Base-by-base conservation (phyloP, 2,888 invertebrate genomes). In the Dichetophora obliterata region DNA sequence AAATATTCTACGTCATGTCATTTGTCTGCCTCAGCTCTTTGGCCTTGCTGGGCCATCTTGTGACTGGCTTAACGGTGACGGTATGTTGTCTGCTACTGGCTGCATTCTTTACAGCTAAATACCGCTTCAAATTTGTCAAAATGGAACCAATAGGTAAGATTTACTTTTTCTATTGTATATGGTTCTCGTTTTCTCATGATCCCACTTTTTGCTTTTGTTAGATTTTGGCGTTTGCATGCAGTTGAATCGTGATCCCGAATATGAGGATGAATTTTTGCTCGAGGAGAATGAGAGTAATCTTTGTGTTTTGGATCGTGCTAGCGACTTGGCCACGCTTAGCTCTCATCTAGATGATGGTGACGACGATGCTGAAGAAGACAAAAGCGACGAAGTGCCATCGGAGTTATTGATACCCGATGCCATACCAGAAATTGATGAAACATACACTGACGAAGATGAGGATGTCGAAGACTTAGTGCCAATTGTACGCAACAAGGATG, bases 381-480 rank as follows among this genome's bases (percentile, higher is more conserved):
- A 84, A 76, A 88, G 87, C 79, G 89, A 89, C 79, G 89, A 89
- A 77, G 84, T 89, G 77, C 89, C 89, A 24, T 85, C 86, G 0
- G 89, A 89, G 65, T 79, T 89, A 24, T 81, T 89, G 27, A 88
- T 89, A 81, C 87, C 87, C 48, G 89, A 89, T 78, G 81, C 84
- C 2, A 88, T 89, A 84, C 89, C 89, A 5, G 89, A 89, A 83
- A 86, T 89, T 16, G 87, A 89, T 83, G 89, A 89, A 79, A 83
- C 86, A 76, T 88, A 88, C 24, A 86, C 88, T 14, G 86, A 86
- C 65, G 85, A 85, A 11, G 84, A 84, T 43, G 86, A 88, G 66
- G 84, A 86, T 27, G 83, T 86, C 31, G 84, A 84, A 31, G 87
- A 86, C 31, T 77, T 86, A 66, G 79, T 85, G 27, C 86, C 86